These are phyloP conservation scores for Anoplophora glabripennis DNA, from an alignment of 1,140 invertebrate genomes.

Conservation along the genomic window DNA sequence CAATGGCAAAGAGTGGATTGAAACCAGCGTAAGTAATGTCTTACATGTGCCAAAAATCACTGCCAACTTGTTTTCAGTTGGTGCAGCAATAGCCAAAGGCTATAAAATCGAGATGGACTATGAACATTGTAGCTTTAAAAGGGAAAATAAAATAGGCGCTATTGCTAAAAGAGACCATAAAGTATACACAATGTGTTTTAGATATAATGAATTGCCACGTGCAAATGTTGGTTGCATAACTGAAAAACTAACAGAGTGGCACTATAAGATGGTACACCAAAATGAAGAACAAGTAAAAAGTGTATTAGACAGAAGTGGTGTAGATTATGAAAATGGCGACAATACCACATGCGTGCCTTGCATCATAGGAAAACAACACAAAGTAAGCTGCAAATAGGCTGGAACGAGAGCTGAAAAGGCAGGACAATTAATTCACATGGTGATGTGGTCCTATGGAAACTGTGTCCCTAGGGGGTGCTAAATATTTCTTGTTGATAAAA, in stretches of 20 bases:
- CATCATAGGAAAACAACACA: not conserved
- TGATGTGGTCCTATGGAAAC: slow-evolving; percentile 49
- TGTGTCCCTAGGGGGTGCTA: slow-evolving; percentile 38
- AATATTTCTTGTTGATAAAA: slow-evolving; percentile 43
- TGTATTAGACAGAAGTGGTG: no score
- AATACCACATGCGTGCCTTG: not conserved
- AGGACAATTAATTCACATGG: slow-evolving; percentile 40
- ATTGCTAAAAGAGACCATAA: not conserved
- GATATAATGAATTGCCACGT: no score
- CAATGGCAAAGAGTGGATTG: not conserved
- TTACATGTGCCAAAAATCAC: not conserved
- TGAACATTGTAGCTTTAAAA: not conserved
- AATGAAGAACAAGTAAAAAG: no score
- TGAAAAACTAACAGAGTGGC: no score
- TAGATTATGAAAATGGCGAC: no score
- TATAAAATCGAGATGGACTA: not conserved
- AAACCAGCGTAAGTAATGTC: not conserved
- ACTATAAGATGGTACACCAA: no score
- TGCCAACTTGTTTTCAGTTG: not conserved
- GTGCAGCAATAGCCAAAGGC: not conserved
- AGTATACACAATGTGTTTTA: not conserved
- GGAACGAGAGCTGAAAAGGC: no score
- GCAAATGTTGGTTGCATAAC: no score
- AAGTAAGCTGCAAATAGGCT: no score
- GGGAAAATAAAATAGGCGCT: not conserved